A percentile compares a stretch with the other conserved stretches of the same genome.
Conservation (phyloP, 2,888 invertebrate genomes). For the Hyppa rectilinea region DNA sequence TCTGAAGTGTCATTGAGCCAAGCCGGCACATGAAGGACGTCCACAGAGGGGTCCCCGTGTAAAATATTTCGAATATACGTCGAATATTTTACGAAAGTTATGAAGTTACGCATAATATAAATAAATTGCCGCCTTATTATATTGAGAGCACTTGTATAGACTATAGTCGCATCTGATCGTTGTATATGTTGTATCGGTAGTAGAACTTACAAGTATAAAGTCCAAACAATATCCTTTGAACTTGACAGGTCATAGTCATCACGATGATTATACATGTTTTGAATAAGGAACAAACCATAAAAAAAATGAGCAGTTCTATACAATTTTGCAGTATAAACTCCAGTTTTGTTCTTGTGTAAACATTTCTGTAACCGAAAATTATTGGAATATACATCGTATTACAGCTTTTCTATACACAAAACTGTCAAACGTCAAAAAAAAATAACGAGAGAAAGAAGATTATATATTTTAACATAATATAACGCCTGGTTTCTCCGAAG, state of each 20-base stretch:
- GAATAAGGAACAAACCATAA: not conserved
- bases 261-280: not conserved
- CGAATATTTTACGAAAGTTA: constrained; percentile 61
- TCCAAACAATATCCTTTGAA: not conserved
- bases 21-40: constrained; percentile 71
- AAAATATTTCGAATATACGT: constrained; percentile 67
- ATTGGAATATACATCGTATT: not conserved
- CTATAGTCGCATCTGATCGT: constrained; percentile 29
- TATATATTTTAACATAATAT: no score
- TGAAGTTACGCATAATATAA: constrained; percentile 59
- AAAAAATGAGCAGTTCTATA: not conserved
- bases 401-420: not conserved
- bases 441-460: no score
- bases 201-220: not conserved
- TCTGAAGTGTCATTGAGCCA: constrained; percentile 73
- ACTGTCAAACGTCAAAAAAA: no score
- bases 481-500: no score
- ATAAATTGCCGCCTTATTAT: constrained; percentile 56
- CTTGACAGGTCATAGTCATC: not conserved
- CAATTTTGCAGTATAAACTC: not conserved
- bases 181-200: not conserved
- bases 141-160: constrained; percentile 28
- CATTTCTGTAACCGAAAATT: no score
- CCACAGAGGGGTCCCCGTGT: constrained; percentile 63
- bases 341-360: not conserved